Conservation (phyloP, 2,113 vertebrate genomes). For the Xenus cinereus region DNA sequence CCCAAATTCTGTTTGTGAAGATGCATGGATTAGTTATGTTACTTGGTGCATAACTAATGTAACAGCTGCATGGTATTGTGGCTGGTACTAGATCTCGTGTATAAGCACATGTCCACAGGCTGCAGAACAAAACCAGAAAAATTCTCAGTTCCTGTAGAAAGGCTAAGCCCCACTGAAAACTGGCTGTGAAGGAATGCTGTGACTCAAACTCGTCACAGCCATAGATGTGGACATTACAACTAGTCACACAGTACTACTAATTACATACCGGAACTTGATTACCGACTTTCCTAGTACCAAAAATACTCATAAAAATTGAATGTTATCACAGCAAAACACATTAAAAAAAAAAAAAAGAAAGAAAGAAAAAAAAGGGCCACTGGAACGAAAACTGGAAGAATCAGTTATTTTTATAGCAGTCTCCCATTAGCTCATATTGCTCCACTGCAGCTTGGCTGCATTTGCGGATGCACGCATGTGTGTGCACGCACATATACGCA, state of each 20-base stretch:
- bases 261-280: background rate
- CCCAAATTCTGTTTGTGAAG: background rate
- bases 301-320: background rate
- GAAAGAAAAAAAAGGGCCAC: background rate
- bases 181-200: background rate
- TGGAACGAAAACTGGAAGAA: background rate
- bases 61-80: background rate
- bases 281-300: background rate
- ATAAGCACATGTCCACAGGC: background rate
- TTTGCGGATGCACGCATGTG: background rate
- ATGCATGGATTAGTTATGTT: background rate
- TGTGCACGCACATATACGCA: background rate
- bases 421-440: background rate
- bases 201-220: background rate
- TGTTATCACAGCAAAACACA: background rate
- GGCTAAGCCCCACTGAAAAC: background rate
- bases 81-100: background rate
- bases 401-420: background rate
- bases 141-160: background rate
- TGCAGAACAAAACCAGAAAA: background rate
- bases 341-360: background rate
- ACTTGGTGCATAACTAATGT: background rate
- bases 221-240: background rate
- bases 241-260: background rate
- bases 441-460: background rate